phyloP scores from a whole-genome alignment of 1,140 invertebrate genomes.

The Samia ricini region DNA sequence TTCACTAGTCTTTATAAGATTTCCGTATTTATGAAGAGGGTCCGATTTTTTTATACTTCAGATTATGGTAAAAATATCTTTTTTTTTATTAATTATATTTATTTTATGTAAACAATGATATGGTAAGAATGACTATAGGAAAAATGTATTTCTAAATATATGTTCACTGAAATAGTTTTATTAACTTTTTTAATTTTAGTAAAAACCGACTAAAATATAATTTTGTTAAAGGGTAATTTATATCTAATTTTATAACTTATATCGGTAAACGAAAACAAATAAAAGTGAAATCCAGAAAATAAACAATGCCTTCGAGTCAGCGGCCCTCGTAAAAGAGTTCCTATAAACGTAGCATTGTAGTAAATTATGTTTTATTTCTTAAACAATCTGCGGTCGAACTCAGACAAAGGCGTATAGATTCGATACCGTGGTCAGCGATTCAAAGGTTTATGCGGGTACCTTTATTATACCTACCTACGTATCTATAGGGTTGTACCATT shows the following conservation, averaged over 20 bases:
- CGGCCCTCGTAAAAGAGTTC: slow-evolving; percentile 59
- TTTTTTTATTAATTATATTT: neutral
- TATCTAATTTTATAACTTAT: slow-evolving; percentile 25
- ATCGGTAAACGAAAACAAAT: slow-evolving; percentile 31
- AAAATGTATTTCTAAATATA: no score
- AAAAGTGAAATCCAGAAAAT: slow-evolving; percentile 46
- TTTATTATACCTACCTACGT: slow-evolving; percentile 69
- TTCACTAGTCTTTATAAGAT: neutral
- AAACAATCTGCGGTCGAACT: slow-evolving; percentile 68
- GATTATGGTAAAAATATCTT: neutral
- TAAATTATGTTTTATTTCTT: slow-evolving; percentile 76
- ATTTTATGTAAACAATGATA: no score
- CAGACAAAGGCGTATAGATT: slow-evolving; percentile 69
- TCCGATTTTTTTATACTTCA: neutral
- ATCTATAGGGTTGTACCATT: slow-evolving; percentile 30
- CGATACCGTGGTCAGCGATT: slow-evolving; percentile 70
- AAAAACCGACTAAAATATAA: no score
- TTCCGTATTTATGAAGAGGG: neutral
- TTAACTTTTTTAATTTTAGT: no score
- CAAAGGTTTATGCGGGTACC: slow-evolving; percentile 72
- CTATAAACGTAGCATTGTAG: slow-evolving; percentile 67
- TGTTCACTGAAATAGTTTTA: no score
- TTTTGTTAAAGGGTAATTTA: slow-evolving; percentile 10
- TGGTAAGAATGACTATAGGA: no score
- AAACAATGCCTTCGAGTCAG: slow-evolving; percentile 47